Evolutionary conservation across 1,140 invertebrate species (phyloP), one percentile per base, ranked within the genome.

Genomic region (Monomorium pharaonis): DNA sequence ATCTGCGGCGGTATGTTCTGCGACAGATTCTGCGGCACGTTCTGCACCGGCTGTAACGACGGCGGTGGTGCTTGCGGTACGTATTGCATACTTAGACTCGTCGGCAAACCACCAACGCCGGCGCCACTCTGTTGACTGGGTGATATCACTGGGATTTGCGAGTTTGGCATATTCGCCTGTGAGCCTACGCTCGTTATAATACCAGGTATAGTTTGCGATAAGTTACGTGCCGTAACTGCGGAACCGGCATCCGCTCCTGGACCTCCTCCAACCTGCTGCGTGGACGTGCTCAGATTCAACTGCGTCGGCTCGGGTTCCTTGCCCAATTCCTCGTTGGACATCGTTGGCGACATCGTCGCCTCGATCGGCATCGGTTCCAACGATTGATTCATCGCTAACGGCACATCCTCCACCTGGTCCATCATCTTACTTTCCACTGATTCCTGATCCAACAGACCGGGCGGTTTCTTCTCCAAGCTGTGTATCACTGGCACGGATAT

Each of bases 401-500:
- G 67, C 14, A 83, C 27, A n/a, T 74, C 78, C 16, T 83, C 67
- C 12, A 37, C 2, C 27, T 83, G 78, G 7, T 83, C 78, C 58
- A 88, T 62, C n/a, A 94, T 92, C 88, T 95, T 94, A 16, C 85
- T 91, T 62, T 94, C 92, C 37, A 94, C 93, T 5, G 92, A 80
- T 42, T 95, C 88, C 12, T 62, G 92, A 54, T 80, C 76, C 9
- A 80, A 21, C 6, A 80, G 69, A 6, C 16, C 30, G 1, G 91
- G 63, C 0, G 93, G 92, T 67, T 94, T 93, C 37, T 94, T 95
- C 18, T 95, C 94, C 3, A 94, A 69, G 0, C 93, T 84, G 33
- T 95, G 94, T 78, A 95, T 95, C 3, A 95, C 94, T 14, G 94
- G 94, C 37, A 95, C 94, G 24, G 94, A 94, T 84, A 95, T 95